A percentile compares a stretch with the other conserved stretches of the same genome.
These are phyloP conservation scores for Drosophila algonquin DNA, from an alignment of 2,888 invertebrate species.

Conservation along the genomic window DNA sequence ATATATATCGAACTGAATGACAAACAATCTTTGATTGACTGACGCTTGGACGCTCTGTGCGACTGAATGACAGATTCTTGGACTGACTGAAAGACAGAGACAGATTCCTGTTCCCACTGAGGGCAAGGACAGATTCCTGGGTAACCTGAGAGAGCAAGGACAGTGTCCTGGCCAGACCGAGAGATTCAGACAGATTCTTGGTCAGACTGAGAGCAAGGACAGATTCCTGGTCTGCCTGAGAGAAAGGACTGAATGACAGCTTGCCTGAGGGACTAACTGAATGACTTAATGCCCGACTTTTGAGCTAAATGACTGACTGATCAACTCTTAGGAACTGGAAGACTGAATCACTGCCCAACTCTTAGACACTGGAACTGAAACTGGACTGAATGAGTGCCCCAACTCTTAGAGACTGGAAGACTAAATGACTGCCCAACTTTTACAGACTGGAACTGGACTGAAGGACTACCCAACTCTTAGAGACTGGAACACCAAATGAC, in stretches of 20 bases:
- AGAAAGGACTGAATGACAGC: background rate
- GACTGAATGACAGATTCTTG: too few relatives aligned
- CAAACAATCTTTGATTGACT: background rate
- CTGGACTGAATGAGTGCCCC: background rate
- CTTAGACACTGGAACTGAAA: background rate
- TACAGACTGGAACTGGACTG: too few relatives aligned
- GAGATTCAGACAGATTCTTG: too few relatives aligned
- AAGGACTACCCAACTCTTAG: too few relatives aligned
- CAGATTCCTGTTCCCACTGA: background rate
- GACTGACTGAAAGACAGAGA: background rate
- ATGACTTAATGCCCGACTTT: background rate
- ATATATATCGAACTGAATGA: background rate
- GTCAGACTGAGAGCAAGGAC: background rate
- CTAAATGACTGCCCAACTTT: slow-evolving; percentile 2
- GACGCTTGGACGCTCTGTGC: background rate
- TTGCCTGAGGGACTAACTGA: background rate
- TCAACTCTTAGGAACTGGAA: background rate
- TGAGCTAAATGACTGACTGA: background rate
- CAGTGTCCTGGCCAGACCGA: too few relatives aligned
- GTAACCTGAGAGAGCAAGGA: background rate
- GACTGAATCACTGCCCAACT: background rate
- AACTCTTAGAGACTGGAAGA: slow-evolving; percentile 2
- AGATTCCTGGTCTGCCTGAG: background rate
- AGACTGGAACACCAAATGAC: too few relatives aligned
- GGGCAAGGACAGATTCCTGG: background rate